These are phyloP conservation scores for Rhopilema esculentum DNA, from an alignment of 30 jellyfish, hydroid and myxozoan species.

Conservation along the genomic window DNA sequence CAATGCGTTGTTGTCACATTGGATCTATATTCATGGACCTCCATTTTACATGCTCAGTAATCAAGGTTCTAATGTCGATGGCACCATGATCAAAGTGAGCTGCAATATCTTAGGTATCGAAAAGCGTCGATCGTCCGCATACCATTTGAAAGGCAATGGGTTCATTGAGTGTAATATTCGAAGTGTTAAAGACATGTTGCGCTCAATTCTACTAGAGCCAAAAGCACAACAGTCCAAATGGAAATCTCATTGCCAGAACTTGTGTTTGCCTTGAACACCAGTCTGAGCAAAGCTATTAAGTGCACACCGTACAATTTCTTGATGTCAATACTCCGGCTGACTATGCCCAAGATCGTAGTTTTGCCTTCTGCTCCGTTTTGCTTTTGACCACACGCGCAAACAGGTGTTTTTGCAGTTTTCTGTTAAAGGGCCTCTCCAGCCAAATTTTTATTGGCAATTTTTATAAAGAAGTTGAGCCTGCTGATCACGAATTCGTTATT, in stretches of 20 bases:
- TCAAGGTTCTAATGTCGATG: constrained; percentile 57
- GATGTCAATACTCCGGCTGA: constrained; percentile 37
- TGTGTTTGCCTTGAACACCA: constrained; percentile 7
- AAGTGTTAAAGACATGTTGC: constrained; percentile 38
- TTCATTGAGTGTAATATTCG: constrained; percentile 39
- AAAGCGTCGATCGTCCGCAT: constrained; percentile 47
- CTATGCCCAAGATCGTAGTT: constrained; percentile 36
- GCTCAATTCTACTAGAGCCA: constrained; percentile 19
- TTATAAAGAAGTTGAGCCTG: too few species aligned
- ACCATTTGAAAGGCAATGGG: constrained; percentile 23
- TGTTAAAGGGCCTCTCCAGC: too few species aligned
- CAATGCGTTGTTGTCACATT: constrained; percentile 7
- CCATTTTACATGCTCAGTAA: constrained; percentile 33
- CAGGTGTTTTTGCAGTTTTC: too few species aligned
- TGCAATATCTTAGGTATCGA: constrained; percentile 26
- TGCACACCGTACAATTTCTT: constrained; percentile 28
- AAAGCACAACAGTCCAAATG: constrained; percentile 4
- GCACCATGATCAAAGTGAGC: constrained; percentile 11
- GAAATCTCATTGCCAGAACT: constrained; percentile 7
- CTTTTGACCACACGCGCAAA: too few species aligned
- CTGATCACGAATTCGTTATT: too few species aligned
- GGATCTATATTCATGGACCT: constrained; percentile 26
- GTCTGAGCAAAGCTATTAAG: constrained; percentile 36
- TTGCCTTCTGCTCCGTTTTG: too few species aligned
- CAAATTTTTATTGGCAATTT: too few species aligned